A percentile compares a stretch with the other conserved stretches of the same genome.
Conservation (phyloP, 1,140 invertebrate genomes). For the Cotesia chilonis region DNA sequence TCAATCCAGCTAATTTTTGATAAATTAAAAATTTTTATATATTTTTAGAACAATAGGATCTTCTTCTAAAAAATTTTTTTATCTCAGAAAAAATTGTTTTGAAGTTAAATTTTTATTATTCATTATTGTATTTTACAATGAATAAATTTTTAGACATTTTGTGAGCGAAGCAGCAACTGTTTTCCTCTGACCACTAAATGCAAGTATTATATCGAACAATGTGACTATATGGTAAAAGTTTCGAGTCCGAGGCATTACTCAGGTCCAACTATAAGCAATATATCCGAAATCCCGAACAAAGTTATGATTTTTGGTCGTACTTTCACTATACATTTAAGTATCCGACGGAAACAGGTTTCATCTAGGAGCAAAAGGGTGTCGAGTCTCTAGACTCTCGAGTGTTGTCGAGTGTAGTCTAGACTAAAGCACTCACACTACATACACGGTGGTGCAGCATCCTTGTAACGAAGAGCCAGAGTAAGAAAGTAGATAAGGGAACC, state of each 20-base stretch:
- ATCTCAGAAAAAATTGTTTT: too few relatives aligned
- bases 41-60: too few relatives aligned
- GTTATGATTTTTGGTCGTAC: constrained; percentile 19
- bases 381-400: background rate
- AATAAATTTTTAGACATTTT: too few relatives aligned
- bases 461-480: constrained; percentile 10
- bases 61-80: too few relatives aligned
- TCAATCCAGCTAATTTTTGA: too few relatives aligned
- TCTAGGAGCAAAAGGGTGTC: background rate
- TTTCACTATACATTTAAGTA: background rate
- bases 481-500: constrained; percentile 20
- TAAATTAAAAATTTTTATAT: too few relatives aligned
- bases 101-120: too few relatives aligned
- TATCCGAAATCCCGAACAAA: constrained; percentile 5
- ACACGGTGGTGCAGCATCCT: background rate
- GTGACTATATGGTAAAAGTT: background rate
- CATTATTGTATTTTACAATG: too few relatives aligned
- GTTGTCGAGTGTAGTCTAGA: background rate
- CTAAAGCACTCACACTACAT: background rate
- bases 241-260: background rate
- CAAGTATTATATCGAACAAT: too few relatives aligned
- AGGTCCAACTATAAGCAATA: background rate
- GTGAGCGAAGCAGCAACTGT: too few relatives aligned
- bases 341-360: constrained; percentile 2
- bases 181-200: too few relatives aligned